Evolutionary conservation across 1,140 invertebrate species (phyloP).

Genomic region (Chlorops oryzae): DNA sequence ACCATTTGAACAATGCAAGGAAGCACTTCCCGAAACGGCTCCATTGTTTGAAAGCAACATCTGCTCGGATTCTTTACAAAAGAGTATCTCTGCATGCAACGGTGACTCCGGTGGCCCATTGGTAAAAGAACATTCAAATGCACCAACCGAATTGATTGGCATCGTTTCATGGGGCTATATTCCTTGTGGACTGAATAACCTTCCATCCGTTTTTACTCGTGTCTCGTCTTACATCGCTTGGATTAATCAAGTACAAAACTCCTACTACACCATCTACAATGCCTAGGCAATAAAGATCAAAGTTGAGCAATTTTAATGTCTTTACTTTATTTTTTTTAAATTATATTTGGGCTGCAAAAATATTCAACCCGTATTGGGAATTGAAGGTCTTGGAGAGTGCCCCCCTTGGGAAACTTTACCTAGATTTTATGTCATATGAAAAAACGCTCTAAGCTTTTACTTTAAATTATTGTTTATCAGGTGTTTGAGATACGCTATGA

Average conservation of each 20-base stretch:
- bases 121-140: slow-evolving; percentile 42
- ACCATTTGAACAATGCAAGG: slow-evolving; percentile 27
- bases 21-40: slow-evolving; percentile 22
- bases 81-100: slow-evolving; percentile 56
- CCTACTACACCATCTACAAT: slow-evolving; percentile 34
- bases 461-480: too few relatives aligned
- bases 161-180: slow-evolving; percentile 71
- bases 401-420: too few relatives aligned
- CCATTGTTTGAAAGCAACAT: slow-evolving; percentile 50
- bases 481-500: too few relatives aligned
- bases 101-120: slow-evolving; percentile 65
- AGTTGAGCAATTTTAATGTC: neutral
- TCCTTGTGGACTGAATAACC: slow-evolving; percentile 58
- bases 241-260: slow-evolving; percentile 23
- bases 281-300: too few relatives aligned
- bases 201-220: slow-evolving; percentile 66
- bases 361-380: too few relatives aligned
- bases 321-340: too few relatives aligned
- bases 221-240: slow-evolving; percentile 55
- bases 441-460: too few relatives aligned
- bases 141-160: slow-evolving; percentile 51
- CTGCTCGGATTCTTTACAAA: slow-evolving; percentile 57
- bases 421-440: too few relatives aligned
- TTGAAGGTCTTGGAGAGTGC: too few relatives aligned
- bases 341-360: too few relatives aligned